phyloP scores from a whole-genome alignment of 1,140 invertebrate species.

The Paraescarpia echinospica region DNA sequence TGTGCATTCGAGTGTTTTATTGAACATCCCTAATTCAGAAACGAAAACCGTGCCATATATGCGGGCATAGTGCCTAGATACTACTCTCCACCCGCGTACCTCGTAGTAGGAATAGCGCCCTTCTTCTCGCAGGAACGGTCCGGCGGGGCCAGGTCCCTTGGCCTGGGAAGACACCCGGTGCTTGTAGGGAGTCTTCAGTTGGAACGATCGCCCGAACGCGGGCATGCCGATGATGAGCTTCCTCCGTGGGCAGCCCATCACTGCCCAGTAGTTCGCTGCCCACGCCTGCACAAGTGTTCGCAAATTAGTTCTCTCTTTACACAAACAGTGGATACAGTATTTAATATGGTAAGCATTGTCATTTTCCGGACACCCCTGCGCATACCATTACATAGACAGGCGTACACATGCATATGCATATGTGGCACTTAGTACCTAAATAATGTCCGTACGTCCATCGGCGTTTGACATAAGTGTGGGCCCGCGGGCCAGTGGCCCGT shows the following conservation, averaged over 20 bases:
- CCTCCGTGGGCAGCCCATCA: constrained; percentile 71
- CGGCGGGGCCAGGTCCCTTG: constrained; percentile 73
- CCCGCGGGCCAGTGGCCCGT: no score
- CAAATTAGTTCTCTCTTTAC: not conserved
- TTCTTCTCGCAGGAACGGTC: constrained; percentile 78
- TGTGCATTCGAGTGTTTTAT: no score
- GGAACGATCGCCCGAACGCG: constrained; percentile 84
- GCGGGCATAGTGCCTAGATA: not conserved
- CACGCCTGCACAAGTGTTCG: not conserved
- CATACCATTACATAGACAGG: not conserved
- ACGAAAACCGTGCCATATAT: no score
- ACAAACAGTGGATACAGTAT: no score
- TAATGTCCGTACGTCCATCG: not conserved
- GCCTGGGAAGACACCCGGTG: constrained; percentile 81
- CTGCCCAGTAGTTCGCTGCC: constrained; percentile 65
- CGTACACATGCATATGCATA: not conserved
- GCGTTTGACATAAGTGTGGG: no score
- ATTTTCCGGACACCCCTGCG: not conserved
- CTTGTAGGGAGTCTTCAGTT: constrained; percentile 69
- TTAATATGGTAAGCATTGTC: no score
- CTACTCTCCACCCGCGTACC: constrained; percentile 52
- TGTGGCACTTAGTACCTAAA: no score
- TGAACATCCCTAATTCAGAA: no score
- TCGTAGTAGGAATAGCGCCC: constrained; percentile 93
- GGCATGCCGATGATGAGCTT: constrained; percentile 83